Evolutionary conservation across 2,888 invertebrate species (phyloP).

Genomic region (Acanthococcus lagerstroemiae): DNA sequence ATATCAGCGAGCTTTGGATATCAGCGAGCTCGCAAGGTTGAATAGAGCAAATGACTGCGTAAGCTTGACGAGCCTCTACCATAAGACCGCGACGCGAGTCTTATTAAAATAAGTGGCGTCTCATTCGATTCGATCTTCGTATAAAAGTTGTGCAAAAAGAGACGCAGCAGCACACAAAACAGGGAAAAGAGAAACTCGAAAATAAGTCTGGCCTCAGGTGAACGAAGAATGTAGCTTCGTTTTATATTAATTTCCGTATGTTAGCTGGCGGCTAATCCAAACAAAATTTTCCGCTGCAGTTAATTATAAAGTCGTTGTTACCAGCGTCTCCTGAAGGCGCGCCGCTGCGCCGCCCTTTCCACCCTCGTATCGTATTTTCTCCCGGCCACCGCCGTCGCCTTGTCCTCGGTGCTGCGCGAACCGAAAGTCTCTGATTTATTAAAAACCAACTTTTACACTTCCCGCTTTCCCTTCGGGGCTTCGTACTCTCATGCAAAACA

Average conservation of each 20-base stretch:
- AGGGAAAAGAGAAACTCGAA: conserved; percentile 23
- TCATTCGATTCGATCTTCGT: no score
- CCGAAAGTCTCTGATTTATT: conserved; percentile 27
- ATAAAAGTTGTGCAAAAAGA: no score
- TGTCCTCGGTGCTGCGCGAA: neutral
- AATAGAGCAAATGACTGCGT: no score
- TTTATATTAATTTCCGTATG: conserved; percentile 30
- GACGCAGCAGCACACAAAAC: neutral
- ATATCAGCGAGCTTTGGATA: no score
- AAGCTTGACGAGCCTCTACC: no score
- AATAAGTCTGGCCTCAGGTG: conserved; percentile 24
- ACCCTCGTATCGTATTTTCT: conserved; percentile 1
- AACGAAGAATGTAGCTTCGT: conserved; percentile 29
- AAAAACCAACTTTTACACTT: conserved; percentile 28
- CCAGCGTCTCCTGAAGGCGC: conserved; percentile 29
- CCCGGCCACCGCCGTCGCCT: neutral
- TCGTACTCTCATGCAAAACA: conserved; percentile 26
- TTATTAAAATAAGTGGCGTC: no score
- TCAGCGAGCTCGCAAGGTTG: no score
- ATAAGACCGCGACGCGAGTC: no score
- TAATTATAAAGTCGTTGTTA: conserved; percentile 30
- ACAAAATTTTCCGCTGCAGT: conserved; percentile 30
- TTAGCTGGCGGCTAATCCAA: conserved; percentile 29
- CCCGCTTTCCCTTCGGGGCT: conserved; percentile 8
- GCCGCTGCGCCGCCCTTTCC: conserved; percentile 17